Conservation (phyloP, 2,113 vertebrate genomes). For the Pithys albifrons region DNA sequence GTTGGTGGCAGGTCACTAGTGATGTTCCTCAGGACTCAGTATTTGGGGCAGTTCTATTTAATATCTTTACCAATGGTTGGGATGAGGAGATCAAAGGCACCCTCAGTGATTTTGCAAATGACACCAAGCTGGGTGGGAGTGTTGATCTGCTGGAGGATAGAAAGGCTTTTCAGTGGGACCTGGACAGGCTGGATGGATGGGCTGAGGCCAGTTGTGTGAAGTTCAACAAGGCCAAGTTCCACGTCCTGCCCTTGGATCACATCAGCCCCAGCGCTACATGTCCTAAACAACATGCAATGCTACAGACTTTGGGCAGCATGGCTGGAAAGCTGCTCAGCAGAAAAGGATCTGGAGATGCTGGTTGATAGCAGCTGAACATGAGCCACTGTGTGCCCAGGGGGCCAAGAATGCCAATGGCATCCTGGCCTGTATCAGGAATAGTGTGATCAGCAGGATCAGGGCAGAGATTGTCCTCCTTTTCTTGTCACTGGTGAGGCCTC, state of each 20-base stretch:
- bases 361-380: not conserved
- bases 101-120: not conserved
- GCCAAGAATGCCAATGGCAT: not conserved
- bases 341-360: not conserved
- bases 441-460: not conserved
- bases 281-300: too few relatives aligned
- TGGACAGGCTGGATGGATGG: not conserved
- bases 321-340: not conserved
- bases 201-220: not conserved
- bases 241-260: not conserved
- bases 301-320: not conserved
- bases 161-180: not conserved
- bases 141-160: not conserved
- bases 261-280: not conserved
- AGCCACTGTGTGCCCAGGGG: not conserved
- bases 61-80: not conserved
- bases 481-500: not conserved
- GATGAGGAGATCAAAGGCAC: not conserved
- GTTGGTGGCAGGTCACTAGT: not conserved
- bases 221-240: not conserved
- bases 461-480: fast-evolving
- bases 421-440: not conserved
- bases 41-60: not conserved
- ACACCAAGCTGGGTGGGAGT: not conserved
- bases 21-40: not conserved